Evolutionary conservation across 2,888 invertebrate species (phyloP).

Genomic region (Cynaeus angustus): DNA sequence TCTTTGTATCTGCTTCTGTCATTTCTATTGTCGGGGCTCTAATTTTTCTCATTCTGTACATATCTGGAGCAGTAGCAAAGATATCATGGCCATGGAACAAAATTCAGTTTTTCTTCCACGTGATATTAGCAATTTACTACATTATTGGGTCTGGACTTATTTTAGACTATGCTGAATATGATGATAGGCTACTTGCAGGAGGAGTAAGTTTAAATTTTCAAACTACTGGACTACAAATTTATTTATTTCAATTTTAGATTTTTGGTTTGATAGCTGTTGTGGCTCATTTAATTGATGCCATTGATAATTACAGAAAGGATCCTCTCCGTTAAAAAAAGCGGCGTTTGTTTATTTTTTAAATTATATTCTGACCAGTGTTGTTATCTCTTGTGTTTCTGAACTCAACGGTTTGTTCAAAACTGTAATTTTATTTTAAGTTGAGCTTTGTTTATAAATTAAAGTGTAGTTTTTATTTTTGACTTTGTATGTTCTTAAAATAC

Average conservation of each 20-base stretch:
- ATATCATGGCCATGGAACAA: slow-evolving; percentile 14
- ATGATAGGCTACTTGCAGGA: slow-evolving; percentile 31
- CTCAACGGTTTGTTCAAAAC: too few species aligned
- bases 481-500: too few species aligned
- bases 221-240: background rate
- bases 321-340: slow-evolving; percentile 23
- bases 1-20: slow-evolving; percentile 12
- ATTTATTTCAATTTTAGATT: slow-evolving; percentile 32
- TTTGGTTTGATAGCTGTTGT: slow-evolving; percentile 27
- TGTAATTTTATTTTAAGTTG: too few species aligned
- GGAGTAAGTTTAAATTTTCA: slow-evolving; percentile 24
- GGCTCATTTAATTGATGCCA: slow-evolving; percentile 39
- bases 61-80: slow-evolving; percentile 16
- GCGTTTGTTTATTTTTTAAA: too few species aligned
- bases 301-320: slow-evolving; percentile 40
- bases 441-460: too few species aligned
- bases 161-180: background rate
- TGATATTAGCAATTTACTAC: slow-evolving; percentile 33
- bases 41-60: slow-evolving; percentile 15
- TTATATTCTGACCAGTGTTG: too few species aligned
- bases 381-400: too few species aligned
- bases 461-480: too few species aligned
- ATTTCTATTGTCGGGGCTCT: slow-evolving; percentile 18
- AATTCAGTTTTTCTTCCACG: slow-evolving; percentile 34
- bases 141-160: slow-evolving; percentile 35